Evolutionary conservation across 2,797 vertebrate genomes (phyloP), one percentile per base, ranked within the genome.

Genomic region (Enteromius unitaeniatus): DNA sequence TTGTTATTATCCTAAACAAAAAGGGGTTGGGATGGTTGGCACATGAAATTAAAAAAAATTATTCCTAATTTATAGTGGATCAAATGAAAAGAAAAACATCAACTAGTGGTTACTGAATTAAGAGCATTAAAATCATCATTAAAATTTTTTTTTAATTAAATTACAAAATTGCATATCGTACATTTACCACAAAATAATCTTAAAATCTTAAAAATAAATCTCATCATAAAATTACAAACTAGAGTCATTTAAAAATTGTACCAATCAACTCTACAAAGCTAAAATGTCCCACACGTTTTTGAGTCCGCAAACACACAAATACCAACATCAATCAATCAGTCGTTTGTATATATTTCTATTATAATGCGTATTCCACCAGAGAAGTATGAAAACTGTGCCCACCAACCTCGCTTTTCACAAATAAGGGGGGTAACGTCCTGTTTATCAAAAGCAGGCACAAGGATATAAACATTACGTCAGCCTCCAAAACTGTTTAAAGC

Each of bases 391-490:
- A 23, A 23, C 31, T 17, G 51, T 40, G 17, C 49, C 28, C 70
- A 53, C 28, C 26, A 64, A 77, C 31, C 40, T 58, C 62, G 49
- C 40, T 14, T 3, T 70, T 42, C 21, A 6, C 40, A 34, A 87
- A 78, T 11, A 51, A 84, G 76, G 37, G 62, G 72, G 60, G 14
- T 1, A 28, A 45, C 17, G 55, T 86, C 80, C 80, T 86, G 83
- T 68, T 85, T 73, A 82, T 85, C 75, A 72, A 79, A 74, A 58
- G 21, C 31, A 21, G 11, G 40, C 78, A 37, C 55, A 62, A 13
- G 49, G 78, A 85, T 60, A 40, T 85, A 85, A 88, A 89, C 83
- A 80, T 85, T 60, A 73, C 19, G 14, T 83, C 51, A 86, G 23
- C 75, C 78, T 60, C 68, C 37, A 69, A 69, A 83, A 73, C 70